Evolutionary conservation across 2,113 vertebrate genomes (phyloP).

Genomic region (Verasper variegatus): DNA sequence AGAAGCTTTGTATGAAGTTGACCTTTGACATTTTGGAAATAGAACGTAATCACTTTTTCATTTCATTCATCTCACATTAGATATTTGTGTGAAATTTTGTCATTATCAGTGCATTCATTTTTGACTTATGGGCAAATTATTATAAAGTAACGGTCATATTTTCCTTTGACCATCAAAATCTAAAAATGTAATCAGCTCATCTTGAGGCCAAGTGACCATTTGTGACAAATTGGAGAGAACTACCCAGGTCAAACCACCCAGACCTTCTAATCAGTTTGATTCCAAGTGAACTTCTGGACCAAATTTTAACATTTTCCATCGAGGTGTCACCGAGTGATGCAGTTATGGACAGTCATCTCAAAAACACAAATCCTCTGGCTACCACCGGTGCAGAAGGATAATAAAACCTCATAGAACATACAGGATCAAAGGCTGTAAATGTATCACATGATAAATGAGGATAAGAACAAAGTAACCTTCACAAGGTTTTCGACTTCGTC

Average conservation of each 20-base stretch:
- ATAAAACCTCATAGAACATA: background rate
- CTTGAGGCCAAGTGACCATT: too few relatives aligned
- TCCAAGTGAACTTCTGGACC: too few relatives aligned
- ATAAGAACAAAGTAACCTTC: slow-evolving; percentile 11
- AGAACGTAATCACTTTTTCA: background rate
- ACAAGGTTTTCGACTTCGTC: slow-evolving; percentile 12
- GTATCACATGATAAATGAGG: background rate
- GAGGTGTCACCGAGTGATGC: background rate
- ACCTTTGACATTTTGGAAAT: background rate
- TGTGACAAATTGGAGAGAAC: too few relatives aligned
- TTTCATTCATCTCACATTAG: background rate
- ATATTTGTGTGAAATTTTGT: background rate
- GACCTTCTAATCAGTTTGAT: too few relatives aligned
- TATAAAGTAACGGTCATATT: too few relatives aligned
- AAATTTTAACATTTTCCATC: too few relatives aligned
- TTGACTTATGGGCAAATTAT: too few relatives aligned
- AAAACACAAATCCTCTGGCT: background rate
- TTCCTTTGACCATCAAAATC: too few relatives aligned
- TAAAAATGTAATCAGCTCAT: too few relatives aligned
- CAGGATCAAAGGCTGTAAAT: background rate
- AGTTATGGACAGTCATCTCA: background rate
- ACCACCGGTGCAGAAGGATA: background rate
- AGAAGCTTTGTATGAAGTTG: background rate
- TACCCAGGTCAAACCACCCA: too few relatives aligned
- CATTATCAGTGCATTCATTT: background rate